Base-by-base conservation (phyloP, 2,113 vertebrate species). In the Gulo gulo region DNA sequence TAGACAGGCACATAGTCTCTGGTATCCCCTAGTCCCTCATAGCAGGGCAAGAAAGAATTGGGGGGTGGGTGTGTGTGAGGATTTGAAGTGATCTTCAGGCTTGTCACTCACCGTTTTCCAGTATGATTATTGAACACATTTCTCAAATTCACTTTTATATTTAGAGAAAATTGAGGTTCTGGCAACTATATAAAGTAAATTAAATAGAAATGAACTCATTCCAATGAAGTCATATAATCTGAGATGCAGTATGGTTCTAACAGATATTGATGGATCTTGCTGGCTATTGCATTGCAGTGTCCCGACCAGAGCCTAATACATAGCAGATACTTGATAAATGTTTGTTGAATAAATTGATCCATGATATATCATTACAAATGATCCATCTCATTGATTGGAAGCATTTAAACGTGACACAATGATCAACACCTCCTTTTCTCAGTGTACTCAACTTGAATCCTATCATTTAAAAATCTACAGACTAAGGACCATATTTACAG, bases 141-240 rank as follows among this genome's bases (percentile, higher is more conserved):
- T 91, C 52, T 88, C 65, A 83, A 94, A 42, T 80, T 92, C 36
- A 7, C 24, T 88, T 97, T 97, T 95, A 50, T 88, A 87, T 85
- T 95, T 96, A 82, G 91, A 73, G 84, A 91, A 94, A 94, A 93
- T 50, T 52, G n/a, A 96, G 14, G 2, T 83, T 83, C 80, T 91
- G 42, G 45, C 2, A 29, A 87, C 47, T 34, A 31, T 69, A 21
- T 65, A 76, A 97, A 94, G 3, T 79, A 61, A 96, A 82, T 63
- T 59, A 73, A 95, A 86, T 73, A 81, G 57, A 97, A 88, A 94
- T 76, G 73, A 95, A 57, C n/a, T 65, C 42, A 94, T 63, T 80
- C 6, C 85, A 73, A 3, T 85, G 34, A 85, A 69, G 65, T 76
- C 71, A 78, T 91, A 23, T 78, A 76, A 85, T 65, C 31, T 88